Evolutionary conservation across 2,113 vertebrate genomes (phyloP), one percentile per base, ranked within the genome.

Genomic region (Xiphophorus maculatus): DNA sequence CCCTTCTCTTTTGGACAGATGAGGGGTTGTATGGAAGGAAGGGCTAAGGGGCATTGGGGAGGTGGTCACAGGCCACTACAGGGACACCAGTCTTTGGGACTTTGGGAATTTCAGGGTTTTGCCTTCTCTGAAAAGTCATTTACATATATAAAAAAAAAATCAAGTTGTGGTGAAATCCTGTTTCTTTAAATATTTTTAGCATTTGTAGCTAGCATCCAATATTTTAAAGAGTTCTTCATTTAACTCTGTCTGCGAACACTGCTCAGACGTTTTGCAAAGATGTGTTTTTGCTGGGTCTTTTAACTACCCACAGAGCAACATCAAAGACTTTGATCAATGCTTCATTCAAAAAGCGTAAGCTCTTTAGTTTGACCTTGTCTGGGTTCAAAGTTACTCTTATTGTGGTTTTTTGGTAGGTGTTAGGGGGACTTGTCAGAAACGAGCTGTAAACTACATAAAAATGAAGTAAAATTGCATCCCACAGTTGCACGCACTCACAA

Each of bases 1-100:
- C 87, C 84, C 82, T 82, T 76, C 75, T 83, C 73, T 88, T 76
- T 77, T 70, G 91, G 87, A 90, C 81, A 84, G 87, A 90, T 76
- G 70, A 85, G 79, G 84, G 73, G 67, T 64, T 87, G 86, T 87
- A 88, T 89, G 84, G 77, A 83, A 78, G 87, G 75, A 68, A 79
- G 77, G 84, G 77, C 37, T 77, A 54, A 22, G 79, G 77, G 76
- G 33, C 14, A 22, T 29, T 66, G 5, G 69, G 72, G 81, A 72
- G 81, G 82, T 19, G 78, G 74, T 83, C 71, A 86, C 63, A 35
- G 58, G 48, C 35, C 44, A 80, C 79, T 75, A 84, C 67, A 84
- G 83, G 77, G 71, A 67, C 84, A 35, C 80, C 83, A 89, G 82
- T 87, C 82, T 91, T 71, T 3, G 63, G 71, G 63, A 78, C 66